phyloP scores from a whole-genome alignment of 2,797 vertebrate species.

The Kryptopterus vitreolus region DNA sequence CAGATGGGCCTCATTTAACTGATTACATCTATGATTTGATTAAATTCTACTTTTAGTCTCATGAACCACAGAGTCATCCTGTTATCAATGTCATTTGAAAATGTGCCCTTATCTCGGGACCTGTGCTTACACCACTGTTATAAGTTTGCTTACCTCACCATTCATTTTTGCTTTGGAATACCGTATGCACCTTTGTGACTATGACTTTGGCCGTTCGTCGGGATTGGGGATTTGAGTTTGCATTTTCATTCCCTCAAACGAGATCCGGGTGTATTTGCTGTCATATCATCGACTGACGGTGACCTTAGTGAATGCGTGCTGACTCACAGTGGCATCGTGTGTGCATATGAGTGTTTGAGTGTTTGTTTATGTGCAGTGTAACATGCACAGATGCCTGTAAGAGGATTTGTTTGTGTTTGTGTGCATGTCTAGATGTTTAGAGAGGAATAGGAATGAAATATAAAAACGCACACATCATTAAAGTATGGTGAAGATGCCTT shows the following conservation, averaged over 20 bases:
- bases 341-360: conserved; percentile 43
- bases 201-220: conserved; percentile 31
- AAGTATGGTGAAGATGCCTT: conserved; percentile 11
- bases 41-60: conserved; percentile 42
- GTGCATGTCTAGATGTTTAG: not conserved
- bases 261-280: not conserved
- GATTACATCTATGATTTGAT: conserved; percentile 44
- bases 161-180: conserved; percentile 17
- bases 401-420: too few species aligned
- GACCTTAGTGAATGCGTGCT: not conserved
- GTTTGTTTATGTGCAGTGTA: conserved; percentile 44
- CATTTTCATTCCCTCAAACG: not conserved
- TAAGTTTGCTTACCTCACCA: conserved; percentile 46
- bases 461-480: conserved; percentile 16
- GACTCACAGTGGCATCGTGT: not conserved
- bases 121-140: conserved; percentile 48
- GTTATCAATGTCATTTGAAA: conserved; percentile 41
- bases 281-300: not conserved
- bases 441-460: conserved; percentile 22
- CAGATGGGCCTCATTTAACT: conserved; percentile 42
- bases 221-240: not conserved
- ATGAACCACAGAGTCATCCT: conserved; percentile 21
- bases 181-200: conserved; percentile 43
- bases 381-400: conserved; percentile 2
- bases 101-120: conserved; percentile 40